These are phyloP conservation scores for Microctonus hyperodae DNA, from an alignment of 2,888 invertebrate genomes.

Conservation along the genomic window DNA sequence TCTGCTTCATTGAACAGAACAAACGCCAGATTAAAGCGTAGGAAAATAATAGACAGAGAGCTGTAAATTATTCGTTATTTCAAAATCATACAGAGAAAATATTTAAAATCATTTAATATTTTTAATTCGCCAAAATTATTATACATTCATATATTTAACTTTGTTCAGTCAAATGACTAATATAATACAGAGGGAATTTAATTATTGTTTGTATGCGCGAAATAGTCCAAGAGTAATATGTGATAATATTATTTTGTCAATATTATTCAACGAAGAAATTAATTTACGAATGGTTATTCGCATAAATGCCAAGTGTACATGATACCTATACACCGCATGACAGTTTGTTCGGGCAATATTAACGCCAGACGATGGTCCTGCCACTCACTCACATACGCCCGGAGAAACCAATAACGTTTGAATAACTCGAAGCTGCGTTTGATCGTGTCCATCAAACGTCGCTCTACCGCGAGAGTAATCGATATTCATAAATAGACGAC, in stretches of 20 bases:
- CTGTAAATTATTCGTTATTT: too few species aligned
- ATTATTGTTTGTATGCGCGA: neutral
- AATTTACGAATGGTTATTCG: neutral
- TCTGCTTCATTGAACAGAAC: too few species aligned
- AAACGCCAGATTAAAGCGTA: too few species aligned
- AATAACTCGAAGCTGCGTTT: conserved; percentile 40
- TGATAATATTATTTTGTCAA: conserved; percentile 3
- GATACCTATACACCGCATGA: neutral
- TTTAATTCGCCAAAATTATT: too few species aligned
- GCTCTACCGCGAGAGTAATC: conserved; percentile 20
- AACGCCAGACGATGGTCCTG: conserved; percentile 36
- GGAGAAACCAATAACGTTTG: conserved; percentile 41
- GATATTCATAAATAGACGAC: conserved; percentile 17
- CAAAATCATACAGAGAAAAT: too few species aligned
- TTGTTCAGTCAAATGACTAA: too few species aligned
- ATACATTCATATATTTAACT: too few species aligned
- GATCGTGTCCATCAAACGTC: conserved; percentile 41
- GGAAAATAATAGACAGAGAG: too few species aligned
- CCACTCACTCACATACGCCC: conserved; percentile 35
- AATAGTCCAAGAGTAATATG: neutral
- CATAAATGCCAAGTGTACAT: neutral
- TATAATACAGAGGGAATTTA: too few species aligned
- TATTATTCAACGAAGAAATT: neutral
- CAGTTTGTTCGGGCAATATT: conserved; percentile 26
- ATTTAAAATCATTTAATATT: too few species aligned